phyloP scores from a whole-genome alignment of 2,113 vertebrate species.

The Coryphaenoides rupestris region DNA sequence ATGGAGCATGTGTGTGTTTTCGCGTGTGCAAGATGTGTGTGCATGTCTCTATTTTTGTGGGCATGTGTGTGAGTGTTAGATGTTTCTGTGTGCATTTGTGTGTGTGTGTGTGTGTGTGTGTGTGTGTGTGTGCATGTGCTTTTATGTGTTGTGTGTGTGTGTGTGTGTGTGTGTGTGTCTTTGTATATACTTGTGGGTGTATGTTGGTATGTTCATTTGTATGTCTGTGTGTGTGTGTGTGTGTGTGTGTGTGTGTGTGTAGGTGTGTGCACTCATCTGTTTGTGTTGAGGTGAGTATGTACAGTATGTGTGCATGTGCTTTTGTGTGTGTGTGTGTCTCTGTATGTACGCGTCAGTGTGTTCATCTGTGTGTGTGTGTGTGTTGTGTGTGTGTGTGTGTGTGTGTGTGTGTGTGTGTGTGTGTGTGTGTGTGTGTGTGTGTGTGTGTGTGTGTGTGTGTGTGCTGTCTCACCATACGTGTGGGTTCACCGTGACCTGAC shows the following conservation, averaged over 20 bases:
- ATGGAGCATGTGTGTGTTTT: slow-evolving; percentile 3
- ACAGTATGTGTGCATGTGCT: too few species aligned
- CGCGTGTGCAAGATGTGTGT: slow-evolving; percentile 3
- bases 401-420: too few species aligned
- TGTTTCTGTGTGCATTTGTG: background rate
- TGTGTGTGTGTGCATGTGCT: slow-evolving; percentile 9
- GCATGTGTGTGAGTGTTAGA: background rate
- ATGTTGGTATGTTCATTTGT: slow-evolving; percentile 6
- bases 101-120: slow-evolving; percentile 1
- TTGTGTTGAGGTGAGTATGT: too few species aligned
- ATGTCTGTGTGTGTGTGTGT: slow-evolving; percentile 1
- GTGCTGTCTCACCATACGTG: slow-evolving; percentile 33
- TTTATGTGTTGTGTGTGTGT: background rate
- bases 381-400: slow-evolving; percentile 7
- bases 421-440: slow-evolving; percentile 4
- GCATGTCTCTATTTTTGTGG: too few species aligned
- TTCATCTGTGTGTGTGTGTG: background rate
- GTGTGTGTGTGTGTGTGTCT: background rate
- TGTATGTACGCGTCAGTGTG: background rate
- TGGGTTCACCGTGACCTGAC: slow-evolving; percentile 41
- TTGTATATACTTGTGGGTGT: background rate
- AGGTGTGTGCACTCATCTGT: too few species aligned
- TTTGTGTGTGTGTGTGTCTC: background rate
- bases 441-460: slow-evolving; percentile 4
- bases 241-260: background rate